phyloP scores from a whole-genome alignment of 2,797 vertebrate genomes.

The Propithecus deckenii region DNA sequence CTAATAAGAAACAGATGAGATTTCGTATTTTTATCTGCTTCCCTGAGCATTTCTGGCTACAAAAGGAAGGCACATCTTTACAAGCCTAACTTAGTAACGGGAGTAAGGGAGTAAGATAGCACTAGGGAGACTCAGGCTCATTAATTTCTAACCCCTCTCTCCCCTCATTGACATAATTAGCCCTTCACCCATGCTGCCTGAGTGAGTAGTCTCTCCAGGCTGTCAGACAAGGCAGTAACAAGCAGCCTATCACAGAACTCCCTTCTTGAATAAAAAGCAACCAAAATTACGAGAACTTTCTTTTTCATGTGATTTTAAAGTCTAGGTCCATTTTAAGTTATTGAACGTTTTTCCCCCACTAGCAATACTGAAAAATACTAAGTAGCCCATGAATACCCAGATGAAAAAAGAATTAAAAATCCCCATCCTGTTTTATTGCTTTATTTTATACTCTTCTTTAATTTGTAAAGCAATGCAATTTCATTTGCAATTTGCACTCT shows the following conservation, averaged over 20 bases:
- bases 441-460: slow-evolving; percentile 74
- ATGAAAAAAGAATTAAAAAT: slow-evolving; percentile 56
- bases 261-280: neutral
- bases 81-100: neutral
- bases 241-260: neutral
- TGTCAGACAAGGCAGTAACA: neutral
- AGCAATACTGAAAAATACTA: slow-evolving; percentile 1
- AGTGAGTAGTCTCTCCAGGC: neutral
- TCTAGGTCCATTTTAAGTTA: neutral
- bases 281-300: neutral
- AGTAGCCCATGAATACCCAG: slow-evolving; percentile 21
- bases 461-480: slow-evolving; percentile 68
- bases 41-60: neutral
- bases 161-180: neutral
- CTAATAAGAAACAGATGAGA: neutral
- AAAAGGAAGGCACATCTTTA: neutral
- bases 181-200: neutral
- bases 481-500: slow-evolving; percentile 68
- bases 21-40: neutral
- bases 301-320: slow-evolving; percentile 34
- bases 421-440: slow-evolving; percentile 51
- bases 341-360: neutral
- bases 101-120: neutral
- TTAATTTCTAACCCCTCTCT: neutral
- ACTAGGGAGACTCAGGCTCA: neutral